Evolutionary conservation across 2,888 invertebrate genomes (phyloP).

Genomic region (Willowsia nigromaculata): DNA sequence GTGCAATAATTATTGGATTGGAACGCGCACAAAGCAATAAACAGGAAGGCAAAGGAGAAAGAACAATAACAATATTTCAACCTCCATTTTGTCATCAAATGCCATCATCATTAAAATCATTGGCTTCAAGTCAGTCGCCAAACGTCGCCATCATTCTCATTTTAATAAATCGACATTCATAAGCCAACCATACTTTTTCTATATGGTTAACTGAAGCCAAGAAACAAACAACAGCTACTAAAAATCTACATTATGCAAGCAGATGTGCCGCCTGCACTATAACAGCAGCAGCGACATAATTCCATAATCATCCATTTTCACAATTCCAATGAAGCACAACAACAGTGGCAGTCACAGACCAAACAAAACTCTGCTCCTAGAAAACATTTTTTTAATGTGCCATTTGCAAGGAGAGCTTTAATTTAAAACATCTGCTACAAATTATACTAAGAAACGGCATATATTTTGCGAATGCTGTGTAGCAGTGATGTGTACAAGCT

Average conservation of each 20-base stretch:
- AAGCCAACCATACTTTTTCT: background rate
- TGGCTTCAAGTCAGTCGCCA: constrained; percentile 18
- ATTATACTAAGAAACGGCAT: constrained; percentile 45
- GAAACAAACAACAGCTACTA: background rate
- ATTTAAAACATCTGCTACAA: constrained; percentile 62
- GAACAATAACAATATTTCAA: constrained; percentile 17
- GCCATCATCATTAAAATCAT: constrained; percentile 19
- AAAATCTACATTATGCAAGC: background rate
- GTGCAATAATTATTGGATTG: background rate
- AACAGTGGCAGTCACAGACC: background rate
- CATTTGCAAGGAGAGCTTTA: constrained; percentile 59
- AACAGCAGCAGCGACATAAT: background rate
- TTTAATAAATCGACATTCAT: constrained; percentile 50
- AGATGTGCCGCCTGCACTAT: background rate
- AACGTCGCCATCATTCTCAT: constrained; percentile 17
- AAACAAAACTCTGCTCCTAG: constrained; percentile 8
- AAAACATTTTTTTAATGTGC: constrained; percentile 61
- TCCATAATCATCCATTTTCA: constrained; percentile 43
- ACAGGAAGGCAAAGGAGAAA: background rate
- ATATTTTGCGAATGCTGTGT: background rate
- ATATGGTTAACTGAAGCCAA: background rate
- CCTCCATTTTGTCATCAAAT: background rate
- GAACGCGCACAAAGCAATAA: background rate
- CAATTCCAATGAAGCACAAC: constrained; percentile 5
- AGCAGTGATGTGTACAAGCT: background rate